Percentiles rank a stretch among this genome's conserved stretches.
These are phyloP conservation scores for Vulpes vulpes DNA, from an alignment of 2,113 vertebrate genomes.

Conservation along the genomic window DNA sequence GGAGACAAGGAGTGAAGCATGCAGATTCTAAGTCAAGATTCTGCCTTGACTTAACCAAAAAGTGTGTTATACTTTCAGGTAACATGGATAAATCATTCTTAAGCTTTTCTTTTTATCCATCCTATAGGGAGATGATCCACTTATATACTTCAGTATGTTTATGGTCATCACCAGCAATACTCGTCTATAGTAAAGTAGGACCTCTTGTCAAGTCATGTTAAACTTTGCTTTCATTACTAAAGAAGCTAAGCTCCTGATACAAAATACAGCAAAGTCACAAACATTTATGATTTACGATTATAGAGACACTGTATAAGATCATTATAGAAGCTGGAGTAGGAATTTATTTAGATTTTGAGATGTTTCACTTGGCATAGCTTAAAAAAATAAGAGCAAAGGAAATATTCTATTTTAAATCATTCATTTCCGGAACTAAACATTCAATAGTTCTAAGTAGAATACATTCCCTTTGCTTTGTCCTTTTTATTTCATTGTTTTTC, in stretches of 20 bases:
- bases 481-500: conserved; percentile 71
- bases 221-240: conserved; percentile 37
- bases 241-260: conserved; percentile 6
- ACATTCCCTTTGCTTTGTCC: conserved; percentile 51
- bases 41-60: not conserved
- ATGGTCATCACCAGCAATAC: not conserved
- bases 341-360: conserved; percentile 71
- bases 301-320: conserved; percentile 51
- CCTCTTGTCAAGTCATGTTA: conserved; percentile 14
- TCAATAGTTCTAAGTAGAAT: conserved; percentile 71
- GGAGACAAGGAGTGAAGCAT: not conserved
- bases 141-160: not conserved
- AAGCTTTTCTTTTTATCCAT: conserved; percentile 32
- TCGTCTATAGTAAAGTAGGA: not conserved
- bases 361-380: conserved; percentile 64
- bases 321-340: conserved; percentile 7
- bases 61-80: not conserved
- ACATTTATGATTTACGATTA: conserved; percentile 60
- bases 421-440: conserved; percentile 75
- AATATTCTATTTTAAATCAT: conserved; percentile 71
- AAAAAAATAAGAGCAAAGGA: conserved; percentile 63
- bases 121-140: not conserved
- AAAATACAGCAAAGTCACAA: conserved; percentile 10
- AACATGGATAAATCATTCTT: not conserved
- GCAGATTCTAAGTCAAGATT: not conserved